Percentiles rank a stretch among this genome's conserved stretches.
Evolutionary conservation across 2,797 vertebrate species (phyloP).

Genomic region (Mormyrops boulengeri): DNA sequence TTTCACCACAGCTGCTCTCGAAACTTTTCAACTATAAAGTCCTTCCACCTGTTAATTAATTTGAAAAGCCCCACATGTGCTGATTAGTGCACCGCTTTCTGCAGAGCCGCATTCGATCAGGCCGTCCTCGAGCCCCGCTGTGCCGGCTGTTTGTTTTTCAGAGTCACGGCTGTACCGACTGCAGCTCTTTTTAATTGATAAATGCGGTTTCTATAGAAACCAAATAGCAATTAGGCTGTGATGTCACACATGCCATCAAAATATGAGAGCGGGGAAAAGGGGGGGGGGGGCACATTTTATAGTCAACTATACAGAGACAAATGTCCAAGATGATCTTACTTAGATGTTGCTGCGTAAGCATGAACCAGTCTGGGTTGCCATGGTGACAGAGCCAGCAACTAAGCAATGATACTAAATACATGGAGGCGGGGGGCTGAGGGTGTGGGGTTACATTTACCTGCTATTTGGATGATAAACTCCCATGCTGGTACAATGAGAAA

Average conservation of each 20-base stretch:
- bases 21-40: not conserved
- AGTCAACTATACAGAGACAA: not conserved
- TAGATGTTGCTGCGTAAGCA: not conserved
- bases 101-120: not conserved
- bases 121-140: not conserved
- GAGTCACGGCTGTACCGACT: not conserved
- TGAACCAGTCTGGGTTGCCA: not conserved
- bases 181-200: not conserved
- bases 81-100: not conserved
- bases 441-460: not conserved
- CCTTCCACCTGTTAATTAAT: not conserved
- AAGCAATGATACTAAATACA: not conserved
- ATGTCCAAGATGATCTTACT: not conserved
- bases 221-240: conserved; percentile 4
- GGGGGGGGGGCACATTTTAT: not conserved
- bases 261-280: not conserved
- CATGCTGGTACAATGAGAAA: not conserved
- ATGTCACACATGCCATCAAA: not conserved
- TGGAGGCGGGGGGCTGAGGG: not conserved
- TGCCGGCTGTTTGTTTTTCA: not conserved
- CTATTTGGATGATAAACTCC: not conserved
- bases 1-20: not conserved
- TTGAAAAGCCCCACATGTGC: not conserved
- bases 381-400: not conserved
- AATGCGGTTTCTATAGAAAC: conserved; percentile 4